phyloP scores from a whole-genome alignment of 2,888 invertebrate species.

The Netelia virgata region DNA sequence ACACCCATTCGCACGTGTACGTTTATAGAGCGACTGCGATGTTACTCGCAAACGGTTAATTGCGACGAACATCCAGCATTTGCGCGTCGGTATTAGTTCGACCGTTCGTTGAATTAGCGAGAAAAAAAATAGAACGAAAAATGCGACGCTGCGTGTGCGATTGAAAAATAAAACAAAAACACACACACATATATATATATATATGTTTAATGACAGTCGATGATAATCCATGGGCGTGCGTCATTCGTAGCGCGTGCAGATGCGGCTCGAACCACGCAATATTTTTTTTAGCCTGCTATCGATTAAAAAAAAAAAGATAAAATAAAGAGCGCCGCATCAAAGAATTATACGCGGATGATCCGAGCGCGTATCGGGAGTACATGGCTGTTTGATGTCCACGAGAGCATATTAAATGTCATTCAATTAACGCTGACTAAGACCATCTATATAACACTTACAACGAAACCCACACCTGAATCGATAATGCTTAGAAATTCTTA shows the following conservation, averaged over 20 bases:
- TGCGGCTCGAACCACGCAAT: neutral
- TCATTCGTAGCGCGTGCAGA: too few species aligned
- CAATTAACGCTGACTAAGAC: neutral
- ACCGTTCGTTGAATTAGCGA: neutral
- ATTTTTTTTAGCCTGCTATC: neutral
- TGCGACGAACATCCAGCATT: neutral
- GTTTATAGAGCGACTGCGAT: neutral
- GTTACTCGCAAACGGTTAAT: neutral
- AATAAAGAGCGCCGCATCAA: neutral
- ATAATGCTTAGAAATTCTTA: conserved; percentile 2
- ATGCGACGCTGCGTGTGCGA: neutral
- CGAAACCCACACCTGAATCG: too few species aligned
- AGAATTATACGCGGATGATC: neutral
- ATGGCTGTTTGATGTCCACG: conserved; percentile 10
- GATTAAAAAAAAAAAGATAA: neutral
- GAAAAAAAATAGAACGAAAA: neutral
- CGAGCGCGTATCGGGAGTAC: neutral
- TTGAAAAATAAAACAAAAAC: neutral
- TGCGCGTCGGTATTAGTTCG: neutral
- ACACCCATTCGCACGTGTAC: neutral
- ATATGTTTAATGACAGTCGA: too few species aligned
- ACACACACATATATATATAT: too few species aligned
- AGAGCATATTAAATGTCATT: conserved; percentile 10
- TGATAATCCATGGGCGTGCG: too few species aligned
- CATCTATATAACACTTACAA: too few species aligned